Evolutionary conservation across 2,888 invertebrate species (phyloP), one percentile per base, ranked within the genome.

Genomic region (Hypomecis punctinalis): DNA sequence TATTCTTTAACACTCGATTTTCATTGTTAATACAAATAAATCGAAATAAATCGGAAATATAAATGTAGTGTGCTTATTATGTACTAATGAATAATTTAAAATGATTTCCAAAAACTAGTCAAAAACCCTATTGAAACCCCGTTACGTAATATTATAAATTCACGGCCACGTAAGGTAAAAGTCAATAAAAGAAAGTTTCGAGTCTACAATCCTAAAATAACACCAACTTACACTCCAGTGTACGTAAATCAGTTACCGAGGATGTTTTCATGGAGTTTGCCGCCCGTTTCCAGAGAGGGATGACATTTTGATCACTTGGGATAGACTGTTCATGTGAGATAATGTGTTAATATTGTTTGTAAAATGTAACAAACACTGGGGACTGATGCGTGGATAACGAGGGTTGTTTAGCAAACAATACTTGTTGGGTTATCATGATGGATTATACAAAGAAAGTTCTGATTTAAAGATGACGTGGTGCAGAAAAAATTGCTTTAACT

Each of bases 191-290:
- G 80, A 76, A 75, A 63, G 36, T 80, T 86, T 81, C n/a, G 40
- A 51, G 46, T 90, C 87, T 80, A 9, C 49, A 36, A 55, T 91
- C 88, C 88, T 89, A 89, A 89, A 87, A 86, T 82, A 90, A 90
- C 84, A 85, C 78, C 75, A 84, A 84, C 83, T 84, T 79, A 76
- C 75, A 77, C 80, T 78, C 81, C 85, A 81, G 81, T 61, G 40
- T 13, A 57, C 47, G 65, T 54, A 61, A 65, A 65, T 65, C 56
- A 65, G 53, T 63, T 54, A 54, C 40, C 11, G 48, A 56, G 51
- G 76, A 71, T 71, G 69, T 70, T 70, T 74, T 70, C 56, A 11
- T 57, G 33, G 68, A 70, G 63, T 75, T 71, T 55, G 58, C 48
- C 69, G 69, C 71, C 73, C 68, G 66, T 73, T 71, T 58, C 61